Conservation (phyloP, 2,113 vertebrate genomes). For the Takifugu flavidus region DNA sequence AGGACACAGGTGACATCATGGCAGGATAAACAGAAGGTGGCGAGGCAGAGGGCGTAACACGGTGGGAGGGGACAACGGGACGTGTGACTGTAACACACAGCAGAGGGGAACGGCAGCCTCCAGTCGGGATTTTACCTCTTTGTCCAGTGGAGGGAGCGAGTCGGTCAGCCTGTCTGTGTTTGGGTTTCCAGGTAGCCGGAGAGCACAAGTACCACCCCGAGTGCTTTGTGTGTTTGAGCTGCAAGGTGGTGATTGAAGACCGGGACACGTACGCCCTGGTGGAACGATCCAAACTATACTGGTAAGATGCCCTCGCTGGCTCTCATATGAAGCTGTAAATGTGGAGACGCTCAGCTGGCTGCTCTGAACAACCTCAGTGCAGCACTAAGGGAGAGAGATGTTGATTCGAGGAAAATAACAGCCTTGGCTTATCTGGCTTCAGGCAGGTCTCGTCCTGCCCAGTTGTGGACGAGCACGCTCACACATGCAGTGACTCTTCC, state of each 20-base stretch:
- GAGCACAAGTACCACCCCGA: constrained; percentile 97
- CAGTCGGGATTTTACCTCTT: too few species aligned
- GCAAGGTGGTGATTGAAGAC: constrained; percentile 94
- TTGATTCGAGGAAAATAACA: neutral
- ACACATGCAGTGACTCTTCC: neutral
- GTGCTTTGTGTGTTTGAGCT: constrained; percentile 93
- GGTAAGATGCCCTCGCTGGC: constrained; percentile 71
- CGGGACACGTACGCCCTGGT: constrained; percentile 91
- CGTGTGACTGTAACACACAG: neutral
- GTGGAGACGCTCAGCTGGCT: neutral
- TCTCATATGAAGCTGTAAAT: neutral
- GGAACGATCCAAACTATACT: constrained; percentile 89
- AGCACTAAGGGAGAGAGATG: too few species aligned
- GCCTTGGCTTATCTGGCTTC: neutral
- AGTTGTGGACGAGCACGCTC: neutral
- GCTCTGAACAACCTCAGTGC: neutral
- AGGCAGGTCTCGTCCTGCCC: neutral
- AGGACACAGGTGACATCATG: constrained; percentile 56
- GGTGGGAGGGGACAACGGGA: neutral
- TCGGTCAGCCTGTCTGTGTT: constrained; percentile 4
- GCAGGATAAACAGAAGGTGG: constrained; percentile 62
- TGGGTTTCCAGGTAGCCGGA: constrained; percentile 86
- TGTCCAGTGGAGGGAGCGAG: neutral
- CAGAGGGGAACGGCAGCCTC: constrained; percentile 5
- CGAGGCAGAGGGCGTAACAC: constrained; percentile 53